Evolutionary conservation across 2,888 invertebrate genomes (phyloP).

Genomic region (Tupiocoris notatus): DNA sequence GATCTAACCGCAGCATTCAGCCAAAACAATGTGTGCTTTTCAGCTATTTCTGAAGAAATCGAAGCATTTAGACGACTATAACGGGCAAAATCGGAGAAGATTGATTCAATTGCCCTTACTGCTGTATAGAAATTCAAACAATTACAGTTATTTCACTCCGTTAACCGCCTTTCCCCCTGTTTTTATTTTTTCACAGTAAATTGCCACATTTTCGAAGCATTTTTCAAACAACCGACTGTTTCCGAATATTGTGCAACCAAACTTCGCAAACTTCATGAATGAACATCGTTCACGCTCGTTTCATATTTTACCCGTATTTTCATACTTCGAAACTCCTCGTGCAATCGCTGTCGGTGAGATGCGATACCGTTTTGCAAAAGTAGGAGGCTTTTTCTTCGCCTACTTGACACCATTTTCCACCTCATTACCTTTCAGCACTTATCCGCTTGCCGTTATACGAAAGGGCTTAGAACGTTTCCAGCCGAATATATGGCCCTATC

Average conservation of each 20-base stretch:
- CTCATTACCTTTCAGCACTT: conserved; percentile 4
- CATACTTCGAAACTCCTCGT: background rate
- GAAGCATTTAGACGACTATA: background rate
- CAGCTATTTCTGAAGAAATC: background rate
- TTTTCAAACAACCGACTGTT: too few relatives aligned
- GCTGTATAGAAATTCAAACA: too few relatives aligned
- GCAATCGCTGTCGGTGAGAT: background rate
- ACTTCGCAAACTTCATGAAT: too few relatives aligned
- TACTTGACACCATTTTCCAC: conserved; percentile 1
- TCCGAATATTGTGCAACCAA: too few relatives aligned
- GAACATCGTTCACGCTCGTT: too few relatives aligned
- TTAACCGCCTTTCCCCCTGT: too few relatives aligned
- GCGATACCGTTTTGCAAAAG: background rate
- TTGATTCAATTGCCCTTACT: too few relatives aligned
- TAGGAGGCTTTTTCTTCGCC: background rate
- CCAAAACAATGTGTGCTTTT: background rate
- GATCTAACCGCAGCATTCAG: background rate
- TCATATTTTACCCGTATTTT: background rate
- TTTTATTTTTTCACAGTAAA: too few relatives aligned
- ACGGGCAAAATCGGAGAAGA: background rate
- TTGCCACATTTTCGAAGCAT: too few relatives aligned
- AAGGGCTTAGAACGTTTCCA: background rate
- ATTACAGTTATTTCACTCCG: too few relatives aligned
- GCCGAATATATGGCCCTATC: background rate
- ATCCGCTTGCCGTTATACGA: background rate